A percentile compares a stretch with the other conserved stretches of the same genome.
These are phyloP conservation scores for honey bee (Apis mellifera) DNA, from an alignment of 1,140 invertebrate genomes.

Conservation along the genomic window Amel_HAv3.1 CM009945.2:1081001-1081500, in stretches of 20 bases:
- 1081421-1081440: not conserved
- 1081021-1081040: not conserved
- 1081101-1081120: constrained; percentile 1
- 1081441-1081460: not conserved
- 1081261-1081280: not conserved
- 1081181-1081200: not conserved
- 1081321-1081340: not conserved
- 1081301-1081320: constrained; percentile 1
- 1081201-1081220: not conserved
- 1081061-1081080: not conserved
- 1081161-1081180: not conserved
- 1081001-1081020: not conserved
- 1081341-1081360: not conserved
- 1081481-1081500: not conserved
- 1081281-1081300: not conserved
- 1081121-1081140: not conserved
- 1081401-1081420: not conserved
- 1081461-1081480: not conserved
- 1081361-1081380: not conserved
- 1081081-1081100: not conserved
- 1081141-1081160: constrained; percentile 4
- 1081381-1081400: not conserved
- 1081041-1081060: not conserved
- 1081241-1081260: constrained; percentile 1
- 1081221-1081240: not conserved